Evolutionary conservation across 30 jellyfish, hydroid and myxozoan genomes (phyloP), one percentile per base, ranked within the genome.

Genomic region (Hydractinia echinata): DNA sequence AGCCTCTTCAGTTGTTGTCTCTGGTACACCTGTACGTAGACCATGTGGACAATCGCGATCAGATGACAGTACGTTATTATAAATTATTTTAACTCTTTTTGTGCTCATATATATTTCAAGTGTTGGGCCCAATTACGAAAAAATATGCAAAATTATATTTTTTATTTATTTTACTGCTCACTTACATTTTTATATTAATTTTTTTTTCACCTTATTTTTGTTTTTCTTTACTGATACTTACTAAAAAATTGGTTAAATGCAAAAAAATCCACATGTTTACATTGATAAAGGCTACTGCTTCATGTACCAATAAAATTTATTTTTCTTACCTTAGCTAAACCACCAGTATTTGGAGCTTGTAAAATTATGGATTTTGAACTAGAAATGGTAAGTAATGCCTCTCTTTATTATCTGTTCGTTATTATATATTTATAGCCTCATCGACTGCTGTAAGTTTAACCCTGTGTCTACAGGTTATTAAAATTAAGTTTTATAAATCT

Each of bases 11-110:
- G 95, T 92, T 83, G 93, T 92, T 67, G 87, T 92, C 13, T 86
- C 96, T 53, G 98, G 98, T 51, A 92, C 98, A 55, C 93, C 96
- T 0, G 89, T 92, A n/a, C 79, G 96, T 72, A 79, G 98, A 74
- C 98, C 98, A 7, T 82, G 94, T 82, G 98, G 98, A 13, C 98
- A 92, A 60, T 83, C 98, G 64, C 77, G 96, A 66, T 16, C 96
- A 11, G 83, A 74, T 74, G 83, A 74, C n/a, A 18, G 83, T 74
- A 74, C 51, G 83, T 10, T 30, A 30, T 30, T 30, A 0, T 30
- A 30, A 30, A 30, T 30, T 30, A 30, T 30, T 30, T 30, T 30
- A 1, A 30, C 44, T 2, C 2, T 30, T 30, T 30, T 30, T 30
- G 44, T 30, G 44, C 44, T 30, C 44, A 30, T 30, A 30, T 30